These are phyloP conservation scores for Takifugu rubripes DNA, from an alignment of 2,797 vertebrate genomes.

Conservation along the genomic window DNA sequence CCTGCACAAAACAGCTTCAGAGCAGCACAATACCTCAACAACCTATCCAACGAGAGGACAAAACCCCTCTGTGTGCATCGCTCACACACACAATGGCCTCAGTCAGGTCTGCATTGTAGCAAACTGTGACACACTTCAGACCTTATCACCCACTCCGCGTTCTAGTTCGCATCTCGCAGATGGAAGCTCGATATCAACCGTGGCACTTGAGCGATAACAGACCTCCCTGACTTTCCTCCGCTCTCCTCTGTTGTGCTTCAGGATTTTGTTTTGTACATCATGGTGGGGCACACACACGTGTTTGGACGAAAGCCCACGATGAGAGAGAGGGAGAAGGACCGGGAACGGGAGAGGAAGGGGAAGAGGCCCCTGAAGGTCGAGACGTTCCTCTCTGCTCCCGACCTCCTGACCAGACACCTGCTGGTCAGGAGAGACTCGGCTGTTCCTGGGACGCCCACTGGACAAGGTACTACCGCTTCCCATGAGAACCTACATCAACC, in stretches of 20 bases:
- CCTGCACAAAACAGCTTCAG: conserved; percentile 69
- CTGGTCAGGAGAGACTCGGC: conserved; percentile 77
- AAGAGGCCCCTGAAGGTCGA: conserved; percentile 85
- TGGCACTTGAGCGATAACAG: conserved; percentile 65
- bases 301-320: conserved; percentile 84
- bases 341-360: conserved; percentile 80
- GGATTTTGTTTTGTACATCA: conserved; percentile 93
- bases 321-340: conserved; percentile 82
- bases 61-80: conserved; percentile 66
- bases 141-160: conserved; percentile 62
- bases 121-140: conserved; percentile 79
- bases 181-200: conserved; percentile 50
- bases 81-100: conserved; percentile 75
- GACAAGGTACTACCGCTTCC: conserved; percentile 65
- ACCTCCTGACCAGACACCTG: conserved; percentile 86
- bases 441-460: conserved; percentile 64
- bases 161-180: conserved; percentile 61
- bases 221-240: conserved; percentile 60
- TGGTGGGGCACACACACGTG: conserved; percentile 86
- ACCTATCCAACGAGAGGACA: conserved; percentile 54
- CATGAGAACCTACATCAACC: neutral
- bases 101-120: conserved; percentile 75
- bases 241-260: conserved; percentile 64
- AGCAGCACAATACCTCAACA: conserved; percentile 66
- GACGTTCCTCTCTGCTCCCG: conserved; percentile 87